Conservation (phyloP, 2,797 vertebrate species). For the Labroides dimidiatus region DNA sequence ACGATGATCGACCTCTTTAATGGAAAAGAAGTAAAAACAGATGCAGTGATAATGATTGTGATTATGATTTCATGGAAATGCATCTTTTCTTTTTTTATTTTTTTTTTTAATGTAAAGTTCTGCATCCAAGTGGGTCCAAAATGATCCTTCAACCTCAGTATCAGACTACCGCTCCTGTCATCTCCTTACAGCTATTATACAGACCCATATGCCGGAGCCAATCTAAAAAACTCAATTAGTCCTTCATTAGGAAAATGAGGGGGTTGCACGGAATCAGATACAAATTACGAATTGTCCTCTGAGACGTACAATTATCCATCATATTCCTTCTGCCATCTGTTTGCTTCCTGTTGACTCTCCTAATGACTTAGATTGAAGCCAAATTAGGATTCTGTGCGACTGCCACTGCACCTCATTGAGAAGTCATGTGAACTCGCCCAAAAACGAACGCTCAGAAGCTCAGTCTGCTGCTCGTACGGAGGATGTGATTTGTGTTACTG, state of each 20-base stretch:
- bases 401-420: constrained; percentile 73
- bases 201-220: constrained; percentile 72
- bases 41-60: constrained; percentile 29
- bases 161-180: neutral
- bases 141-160: constrained; percentile 19
- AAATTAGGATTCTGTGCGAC: constrained; percentile 78
- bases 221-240: constrained; percentile 80
- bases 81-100: constrained; percentile 26
- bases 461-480: constrained; percentile 14
- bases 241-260: constrained; percentile 83
- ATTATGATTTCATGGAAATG: constrained; percentile 40
- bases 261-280: constrained; percentile 82
- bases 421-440: constrained; percentile 65
- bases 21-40: constrained; percentile 10
- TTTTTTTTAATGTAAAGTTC: constrained; percentile 4
- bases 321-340: constrained; percentile 82
- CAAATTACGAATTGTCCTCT: constrained; percentile 80
- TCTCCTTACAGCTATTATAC: constrained; percentile 61
- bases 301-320: constrained; percentile 82
- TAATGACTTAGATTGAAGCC: constrained; percentile 79
- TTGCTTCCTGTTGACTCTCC: constrained; percentile 81
- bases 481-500: constrained; percentile 47
- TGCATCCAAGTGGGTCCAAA: constrained; percentile 12
- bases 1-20: constrained; percentile 9
- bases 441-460: constrained; percentile 43